Base-by-base conservation (phyloP, 2,113 vertebrate genomes). In the Cryptomyrus ogoouensis region DNA sequence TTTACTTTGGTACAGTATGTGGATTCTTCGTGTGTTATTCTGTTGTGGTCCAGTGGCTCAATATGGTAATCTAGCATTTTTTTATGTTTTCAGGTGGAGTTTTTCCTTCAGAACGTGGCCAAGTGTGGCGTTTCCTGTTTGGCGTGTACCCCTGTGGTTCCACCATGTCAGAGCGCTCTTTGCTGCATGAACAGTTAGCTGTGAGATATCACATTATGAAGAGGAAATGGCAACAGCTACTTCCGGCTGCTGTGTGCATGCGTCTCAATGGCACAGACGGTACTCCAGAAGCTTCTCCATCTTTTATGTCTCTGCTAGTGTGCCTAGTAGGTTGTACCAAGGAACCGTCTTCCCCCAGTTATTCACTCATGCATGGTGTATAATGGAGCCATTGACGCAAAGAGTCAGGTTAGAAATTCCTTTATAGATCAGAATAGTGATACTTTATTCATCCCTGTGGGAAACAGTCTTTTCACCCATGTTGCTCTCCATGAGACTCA, bases 81-180 rank as follows among this genome's bases (percentile, higher is more conserved):
- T 49, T 44, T 8, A 44, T 58, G 39, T 17, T 12, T 58, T 44
- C 39, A 96, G 96, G 95, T 70, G 96, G 96, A 0, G 91, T 95
- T 58, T 92, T 89, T 21, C 95, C 94, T 0, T 91, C 93, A 1
- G 95, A 96, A 90, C 94, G 96, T 1, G 94, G 93, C 62, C 93
- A 93, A 42, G 95, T 92, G 0, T 97, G 96, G 96, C 94, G 95
- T 1, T 97, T 96, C 90, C 92, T 97, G 89, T 97, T 96, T 31
- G 95, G 96, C 39, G 95, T 96, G 95, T 96, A 95, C 91, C 94
- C 96, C 0, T 96, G 96, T 92, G 92, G 94, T 90, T 96, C 96
- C 3, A 96, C 96, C 0, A 89, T 95, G 58, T 93, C 94, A 6
- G 95, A 96, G 94, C 96, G 96, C 88, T 92, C 94, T 24, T 91